Evolutionary conservation across 2,797 vertebrate species (phyloP).

Genomic region (Tarsius wallacei): DNA sequence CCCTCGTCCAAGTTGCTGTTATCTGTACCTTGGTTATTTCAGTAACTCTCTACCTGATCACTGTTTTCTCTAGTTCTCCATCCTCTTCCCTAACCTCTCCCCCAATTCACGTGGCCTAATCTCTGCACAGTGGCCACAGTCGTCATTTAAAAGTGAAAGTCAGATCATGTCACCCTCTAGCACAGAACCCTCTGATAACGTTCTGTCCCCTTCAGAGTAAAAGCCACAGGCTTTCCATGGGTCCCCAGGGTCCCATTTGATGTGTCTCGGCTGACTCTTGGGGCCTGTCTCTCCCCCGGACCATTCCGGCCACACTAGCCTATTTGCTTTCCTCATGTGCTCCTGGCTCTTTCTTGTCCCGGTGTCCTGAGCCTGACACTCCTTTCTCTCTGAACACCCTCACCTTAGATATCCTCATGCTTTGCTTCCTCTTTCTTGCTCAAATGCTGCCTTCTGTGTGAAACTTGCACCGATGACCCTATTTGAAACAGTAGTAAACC

Average conservation of each 20-base stretch:
- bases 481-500: not conserved
- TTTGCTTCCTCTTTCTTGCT: not conserved
- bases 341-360: not conserved
- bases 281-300: not conserved
- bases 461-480: not conserved
- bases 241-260: not conserved
- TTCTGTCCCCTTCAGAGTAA: not conserved
- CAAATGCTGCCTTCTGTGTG: not conserved
- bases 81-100: not conserved
- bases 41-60: not conserved
- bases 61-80: not conserved
- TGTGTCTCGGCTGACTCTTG: not conserved
- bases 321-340: not conserved
- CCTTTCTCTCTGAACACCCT: not conserved
- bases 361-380: not conserved
- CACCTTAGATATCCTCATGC: not conserved
- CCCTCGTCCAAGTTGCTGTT: not conserved
- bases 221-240: not conserved
- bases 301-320: not conserved
- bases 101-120: not conserved
- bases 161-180: not conserved
- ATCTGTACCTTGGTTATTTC: not conserved
- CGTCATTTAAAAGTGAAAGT: slow-evolving; percentile 10
- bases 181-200: not conserved
- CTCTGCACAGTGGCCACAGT: not conserved